These are phyloP conservation scores for Orussus abietinus DNA, from an alignment of 1,140 invertebrate genomes.

Conservation along the genomic window DNA sequence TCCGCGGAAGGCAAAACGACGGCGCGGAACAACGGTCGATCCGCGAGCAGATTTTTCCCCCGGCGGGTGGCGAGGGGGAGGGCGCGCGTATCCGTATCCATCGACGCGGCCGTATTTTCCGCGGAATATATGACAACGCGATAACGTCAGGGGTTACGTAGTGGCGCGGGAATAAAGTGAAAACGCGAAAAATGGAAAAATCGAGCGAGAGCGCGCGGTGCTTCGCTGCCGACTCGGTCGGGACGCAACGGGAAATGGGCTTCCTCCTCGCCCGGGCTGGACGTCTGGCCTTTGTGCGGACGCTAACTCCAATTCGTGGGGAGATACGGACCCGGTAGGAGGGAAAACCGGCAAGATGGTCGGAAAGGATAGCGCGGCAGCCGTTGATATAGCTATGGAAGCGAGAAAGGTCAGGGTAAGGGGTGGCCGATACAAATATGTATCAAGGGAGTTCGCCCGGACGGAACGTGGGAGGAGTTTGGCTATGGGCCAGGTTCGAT, in stretches of 20 bases:
- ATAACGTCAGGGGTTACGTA: constrained; percentile 6
- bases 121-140: constrained; percentile 7
- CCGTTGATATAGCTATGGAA: no score
- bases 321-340: not conserved
- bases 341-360: not conserved
- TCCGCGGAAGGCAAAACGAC: no score
- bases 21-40: no score
- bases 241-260: not conserved
- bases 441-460: constrained; percentile 5
- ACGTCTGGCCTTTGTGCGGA: constrained; percentile 2
- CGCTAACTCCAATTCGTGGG: not conserved
- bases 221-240: not conserved
- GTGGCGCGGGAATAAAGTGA: constrained; percentile 6
- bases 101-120: constrained; percentile 7
- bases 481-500: constrained; percentile 7
- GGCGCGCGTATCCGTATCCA: not conserved
- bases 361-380: not conserved
- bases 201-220: no score
- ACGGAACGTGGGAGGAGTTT: constrained; percentile 1
- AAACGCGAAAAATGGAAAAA: constrained; percentile 9
- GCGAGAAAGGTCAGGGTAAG: not conserved
- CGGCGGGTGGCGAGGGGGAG: no score
- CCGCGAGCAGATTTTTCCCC: not conserved
- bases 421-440: constrained; percentile 8
- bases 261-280: not conserved